Percentiles rank a stretch among this genome's conserved stretches.
Evolutionary conservation across 2,113 vertebrate genomes (phyloP).

Genomic region (Cardinalis cardinalis): DNA sequence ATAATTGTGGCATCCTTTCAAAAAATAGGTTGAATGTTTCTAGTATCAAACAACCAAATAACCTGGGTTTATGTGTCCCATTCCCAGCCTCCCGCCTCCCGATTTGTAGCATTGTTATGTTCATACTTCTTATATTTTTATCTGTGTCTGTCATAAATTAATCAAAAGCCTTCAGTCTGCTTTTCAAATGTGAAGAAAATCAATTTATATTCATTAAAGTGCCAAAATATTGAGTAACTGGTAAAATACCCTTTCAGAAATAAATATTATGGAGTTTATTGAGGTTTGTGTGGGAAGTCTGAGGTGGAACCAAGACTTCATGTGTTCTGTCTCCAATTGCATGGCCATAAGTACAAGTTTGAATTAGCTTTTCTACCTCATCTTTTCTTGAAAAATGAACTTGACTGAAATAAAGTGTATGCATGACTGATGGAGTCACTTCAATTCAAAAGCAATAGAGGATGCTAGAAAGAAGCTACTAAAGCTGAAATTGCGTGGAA

Average conservation of each 20-base stretch:
- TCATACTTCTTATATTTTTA: neutral
- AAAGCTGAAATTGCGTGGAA: neutral
- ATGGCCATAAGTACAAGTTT: neutral
- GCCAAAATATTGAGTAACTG: neutral
- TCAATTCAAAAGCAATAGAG: neutral
- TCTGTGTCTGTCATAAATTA: neutral
- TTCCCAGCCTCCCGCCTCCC: neutral
- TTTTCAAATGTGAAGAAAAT: neutral
- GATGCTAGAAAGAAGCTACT: neutral
- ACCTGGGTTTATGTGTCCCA: neutral
- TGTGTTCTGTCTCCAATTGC: neutral
- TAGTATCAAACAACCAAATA: neutral
- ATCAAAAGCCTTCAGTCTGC: neutral
- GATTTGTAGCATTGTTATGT: neutral
- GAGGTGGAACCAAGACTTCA: neutral
- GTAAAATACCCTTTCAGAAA: constrained; percentile 2
- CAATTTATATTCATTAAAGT: neutral
- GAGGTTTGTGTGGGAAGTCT: neutral
- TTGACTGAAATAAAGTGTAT: neutral
- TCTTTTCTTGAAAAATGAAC: neutral
- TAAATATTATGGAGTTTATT: neutral
- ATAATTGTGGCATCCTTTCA: neutral
- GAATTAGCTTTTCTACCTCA: neutral
- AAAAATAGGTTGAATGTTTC: neutral
- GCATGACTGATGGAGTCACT: neutral